Conservation (phyloP, 2,888 invertebrate species). For the Phaedon cochleariae region DNA sequence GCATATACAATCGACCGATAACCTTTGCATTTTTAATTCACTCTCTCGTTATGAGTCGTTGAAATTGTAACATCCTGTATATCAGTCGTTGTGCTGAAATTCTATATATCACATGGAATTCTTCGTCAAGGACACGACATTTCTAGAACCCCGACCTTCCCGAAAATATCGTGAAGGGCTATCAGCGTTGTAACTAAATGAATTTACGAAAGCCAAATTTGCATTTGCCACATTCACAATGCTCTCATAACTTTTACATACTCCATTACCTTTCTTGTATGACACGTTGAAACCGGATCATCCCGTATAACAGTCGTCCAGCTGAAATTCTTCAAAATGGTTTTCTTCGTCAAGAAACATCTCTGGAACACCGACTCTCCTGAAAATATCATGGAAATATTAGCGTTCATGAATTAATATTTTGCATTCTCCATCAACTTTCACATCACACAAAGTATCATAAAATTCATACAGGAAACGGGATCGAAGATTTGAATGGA, state of each 20-base stretch:
- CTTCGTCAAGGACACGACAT: neutral
- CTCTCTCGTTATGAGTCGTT: too few relatives aligned
- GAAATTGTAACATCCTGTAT: neutral
- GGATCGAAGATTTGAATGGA: too few relatives aligned
- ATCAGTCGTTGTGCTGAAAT: neutral
- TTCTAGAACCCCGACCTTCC: neutral
- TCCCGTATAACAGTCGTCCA: neutral
- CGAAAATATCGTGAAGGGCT: constrained; percentile 39
- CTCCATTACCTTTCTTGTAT: too few relatives aligned
- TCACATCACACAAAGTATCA: too few relatives aligned
- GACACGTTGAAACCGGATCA: neutral
- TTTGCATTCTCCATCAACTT: too few relatives aligned
- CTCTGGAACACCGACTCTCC: neutral
- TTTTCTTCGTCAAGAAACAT: neutral
- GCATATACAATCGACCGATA: too few relatives aligned
- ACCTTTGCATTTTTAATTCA: too few relatives aligned
- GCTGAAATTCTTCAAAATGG: neutral
- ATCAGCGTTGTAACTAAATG: constrained; percentile 52
- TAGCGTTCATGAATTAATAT: constrained; percentile 52
- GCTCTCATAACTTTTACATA: too few relatives aligned
- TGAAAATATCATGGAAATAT: constrained; percentile 39
- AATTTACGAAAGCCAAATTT: constrained; percentile 56
- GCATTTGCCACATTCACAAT: constrained; percentile 60
- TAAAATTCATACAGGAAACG: too few relatives aligned
- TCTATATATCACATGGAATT: neutral